Conservation (phyloP, 2,888 invertebrate species). For the Tenthredo amoena region DNA sequence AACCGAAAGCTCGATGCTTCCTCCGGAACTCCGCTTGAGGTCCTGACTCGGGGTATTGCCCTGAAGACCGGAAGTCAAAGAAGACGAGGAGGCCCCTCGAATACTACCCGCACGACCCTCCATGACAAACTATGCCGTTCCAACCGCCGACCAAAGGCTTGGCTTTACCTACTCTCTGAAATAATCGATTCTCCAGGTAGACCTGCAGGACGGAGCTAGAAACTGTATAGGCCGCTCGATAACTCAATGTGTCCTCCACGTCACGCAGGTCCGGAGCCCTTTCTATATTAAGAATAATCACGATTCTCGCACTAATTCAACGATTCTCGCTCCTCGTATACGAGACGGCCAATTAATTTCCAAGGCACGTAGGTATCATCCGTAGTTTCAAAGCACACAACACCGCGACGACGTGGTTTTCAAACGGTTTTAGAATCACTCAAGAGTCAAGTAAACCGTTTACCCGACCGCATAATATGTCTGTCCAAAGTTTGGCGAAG, state of each 20-base stretch:
- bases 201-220: slow-evolving; percentile 26
- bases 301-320: neutral
- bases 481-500: slow-evolving; percentile 10
- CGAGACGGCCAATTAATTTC: neutral
- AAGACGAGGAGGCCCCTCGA: slow-evolving; percentile 66
- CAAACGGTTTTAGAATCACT: neutral
- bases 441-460: neutral
- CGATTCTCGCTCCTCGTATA: neutral
- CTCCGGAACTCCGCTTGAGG: slow-evolving; percentile 61
- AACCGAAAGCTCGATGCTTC: slow-evolving; percentile 59
- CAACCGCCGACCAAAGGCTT: slow-evolving; percentile 23
- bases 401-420: neutral
- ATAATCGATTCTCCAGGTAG: slow-evolving; percentile 65
- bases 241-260: slow-evolving; percentile 1
- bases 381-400: neutral
- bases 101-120: slow-evolving; percentile 67
- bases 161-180: slow-evolving; percentile 58
- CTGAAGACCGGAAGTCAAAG: slow-evolving; percentile 51
- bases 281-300: neutral
- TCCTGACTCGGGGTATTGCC: slow-evolving; percentile 44
- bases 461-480: slow-evolving; percentile 1
- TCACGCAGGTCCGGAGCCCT: slow-evolving; percentile 27
- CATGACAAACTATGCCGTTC: slow-evolving; percentile 61
- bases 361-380: neutral
- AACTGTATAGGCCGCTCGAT: slow-evolving; percentile 49